Base-by-base conservation (phyloP, 1,140 invertebrate genomes). In the Ectropis grisescens region DNA sequence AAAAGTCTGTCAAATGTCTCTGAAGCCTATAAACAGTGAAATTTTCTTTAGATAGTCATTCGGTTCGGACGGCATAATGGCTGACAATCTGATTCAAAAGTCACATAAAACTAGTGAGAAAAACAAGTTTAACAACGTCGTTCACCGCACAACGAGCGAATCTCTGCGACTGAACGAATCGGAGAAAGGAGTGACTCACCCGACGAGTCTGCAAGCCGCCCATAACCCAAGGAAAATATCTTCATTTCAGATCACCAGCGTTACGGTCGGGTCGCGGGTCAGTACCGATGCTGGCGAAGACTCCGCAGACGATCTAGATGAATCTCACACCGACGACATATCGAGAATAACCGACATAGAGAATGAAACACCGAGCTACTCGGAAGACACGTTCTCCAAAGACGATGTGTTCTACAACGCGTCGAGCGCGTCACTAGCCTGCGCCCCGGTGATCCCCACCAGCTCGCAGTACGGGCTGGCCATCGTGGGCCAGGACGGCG, bases 241-340 rank as follows among this genome's bases (percentile, higher is more conserved):
- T 64, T 95, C 94, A 34, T 97, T 97, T 84, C 94, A 96, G 85
- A 96, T 97, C 62, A 97, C 94, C 69, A 82, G 76, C 76, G 90
- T 95, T 39, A 94, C 91, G 42, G 89, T 92, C 47, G 90, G 90
- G 52, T 89, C 89, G 56, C 87, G 90, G 35, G 86, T 89, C 66
- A 92, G 89, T 82, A 90, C 91, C 66, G 94, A 96, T 79, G 90
- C 90, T 41, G 95, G 93, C 58, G 93, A 94, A 41, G 95, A 97
- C 80, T 95, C 93, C 29, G 92, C 93, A 47, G 94, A 96, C 80
- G 94, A 96, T 86, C 85, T 96, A 67, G 94, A 96, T 79, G 93
- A 96, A 85, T 94, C 93, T 79, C 93, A 95, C 74, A 94, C 93
- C 40, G 93, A 96, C 76, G 91, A 93, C 64, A 90, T 89, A 56